Evolutionary conservation across 1,140 invertebrate species (phyloP), one percentile per base, ranked within the genome.

Genomic region (Zaprionus tsacasi): DNA sequence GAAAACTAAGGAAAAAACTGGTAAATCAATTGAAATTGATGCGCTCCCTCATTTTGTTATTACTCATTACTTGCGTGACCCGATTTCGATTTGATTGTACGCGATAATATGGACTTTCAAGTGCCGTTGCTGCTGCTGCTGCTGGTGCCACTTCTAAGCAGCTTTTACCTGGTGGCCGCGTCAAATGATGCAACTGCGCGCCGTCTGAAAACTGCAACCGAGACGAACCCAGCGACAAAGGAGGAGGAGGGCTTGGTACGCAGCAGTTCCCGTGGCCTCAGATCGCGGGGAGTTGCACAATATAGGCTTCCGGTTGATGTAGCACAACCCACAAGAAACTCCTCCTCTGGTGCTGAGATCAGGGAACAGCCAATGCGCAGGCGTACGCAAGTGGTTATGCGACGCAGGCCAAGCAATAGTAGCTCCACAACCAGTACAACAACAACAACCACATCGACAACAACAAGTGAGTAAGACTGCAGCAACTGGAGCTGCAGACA

Each of bases 401-500:
- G 83, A 15, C 80, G 80, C 38, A 87, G 81, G 40, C 82, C 79
- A 10, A 40, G 40, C 15, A 71, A 35, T 10, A 56, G 57, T 8
- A 68, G 33, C 11, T 71, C 43, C 0, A 77, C 74, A 13, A 70
- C 77, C 17, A 67, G 78, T 10, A 76, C 76, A 27, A 30, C 76
- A 11, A 72, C 67, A 11, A 55, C 78, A 15, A 79, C 79, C 5
- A 79, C 77, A 4, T 38, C 74, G 1, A 72, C 83, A 17, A 88
- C 83, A 45, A 86, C 83, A 74, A 89, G 85, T 89, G 59, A 89
- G 85, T 88, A 48, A 48, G 59, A 12, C 15, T 71, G 74, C 64
- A 70, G 63, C 61, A 65, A 43, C 30, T 70, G 43, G 54, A 72
- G 48, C 74, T 67, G 73, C 64, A 55, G 30, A 68, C 13, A 43